phyloP scores from a whole-genome alignment of 2,113 vertebrate genomes.

The Myodes glareolus region DNA sequence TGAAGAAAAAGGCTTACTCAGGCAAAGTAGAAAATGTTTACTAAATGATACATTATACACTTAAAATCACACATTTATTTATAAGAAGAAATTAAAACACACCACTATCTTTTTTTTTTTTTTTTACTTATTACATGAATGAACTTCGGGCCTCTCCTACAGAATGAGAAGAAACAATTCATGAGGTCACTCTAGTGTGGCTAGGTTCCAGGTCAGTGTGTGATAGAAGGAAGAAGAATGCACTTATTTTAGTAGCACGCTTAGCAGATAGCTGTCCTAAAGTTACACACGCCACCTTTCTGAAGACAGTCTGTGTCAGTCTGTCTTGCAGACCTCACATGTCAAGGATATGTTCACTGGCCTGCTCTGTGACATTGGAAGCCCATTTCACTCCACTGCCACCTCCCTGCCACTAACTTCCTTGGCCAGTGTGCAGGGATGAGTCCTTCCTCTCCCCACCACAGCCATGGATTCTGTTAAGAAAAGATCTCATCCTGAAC shows the following conservation, averaged over 20 bases:
- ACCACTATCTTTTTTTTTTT: background rate
- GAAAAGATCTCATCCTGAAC: background rate
- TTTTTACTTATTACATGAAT: background rate
- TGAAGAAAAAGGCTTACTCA: constrained; percentile 27
- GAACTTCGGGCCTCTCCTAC: background rate
- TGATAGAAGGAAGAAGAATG: constrained; percentile 12
- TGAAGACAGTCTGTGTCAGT: constrained; percentile 50
- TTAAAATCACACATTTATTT: constrained; percentile 56
- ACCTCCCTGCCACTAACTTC: background rate
- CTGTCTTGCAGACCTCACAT: background rate
- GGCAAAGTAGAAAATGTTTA: constrained; percentile 35
- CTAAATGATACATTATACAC: constrained; percentile 17
- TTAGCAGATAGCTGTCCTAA: background rate
- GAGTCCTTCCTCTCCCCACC: background rate
- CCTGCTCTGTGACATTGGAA: background rate
- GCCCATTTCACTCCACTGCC: fast-evolving
- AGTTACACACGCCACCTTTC: constrained; percentile 33
- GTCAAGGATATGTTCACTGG: background rate
- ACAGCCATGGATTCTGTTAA: background rate
- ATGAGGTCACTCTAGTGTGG: background rate
- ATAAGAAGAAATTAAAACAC: constrained; percentile 41
- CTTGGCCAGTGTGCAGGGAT: background rate
- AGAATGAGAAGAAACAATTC: background rate
- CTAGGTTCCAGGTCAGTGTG: background rate
- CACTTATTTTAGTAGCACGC: constrained; percentile 22